phyloP scores from a whole-genome alignment of 2,113 vertebrate species.

The Seriola rivoliana region DNA sequence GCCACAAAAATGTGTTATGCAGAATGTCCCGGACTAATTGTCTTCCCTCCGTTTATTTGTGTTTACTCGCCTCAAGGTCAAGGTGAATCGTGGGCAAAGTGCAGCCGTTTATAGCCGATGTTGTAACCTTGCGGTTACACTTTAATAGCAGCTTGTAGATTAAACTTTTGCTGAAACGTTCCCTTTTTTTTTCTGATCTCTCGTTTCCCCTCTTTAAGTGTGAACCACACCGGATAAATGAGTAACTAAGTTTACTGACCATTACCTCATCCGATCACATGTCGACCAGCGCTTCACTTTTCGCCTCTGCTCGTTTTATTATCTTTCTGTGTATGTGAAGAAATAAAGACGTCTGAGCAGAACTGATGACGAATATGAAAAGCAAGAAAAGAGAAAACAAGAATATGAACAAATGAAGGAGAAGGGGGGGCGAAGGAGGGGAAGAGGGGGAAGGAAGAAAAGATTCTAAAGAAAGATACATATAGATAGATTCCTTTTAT shows the following conservation, averaged over 20 bases:
- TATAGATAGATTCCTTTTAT: slow-evolving; percentile 82
- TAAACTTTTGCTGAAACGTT: slow-evolving; percentile 49
- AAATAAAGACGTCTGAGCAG: slow-evolving; percentile 6
- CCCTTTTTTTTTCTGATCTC: slow-evolving; percentile 8
- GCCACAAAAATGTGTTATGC: not conserved
- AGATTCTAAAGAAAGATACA: slow-evolving; percentile 83
- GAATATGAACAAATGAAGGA: slow-evolving; percentile 49
- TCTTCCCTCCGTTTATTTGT: not conserved
- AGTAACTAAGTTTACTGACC: slow-evolving; percentile 62
- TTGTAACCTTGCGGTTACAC: slow-evolving; percentile 62
- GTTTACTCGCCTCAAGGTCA: slow-evolving; percentile 26
- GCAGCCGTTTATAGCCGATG: slow-evolving; percentile 42
- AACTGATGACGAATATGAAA: slow-evolving; percentile 3
- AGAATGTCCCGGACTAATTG: not conserved
- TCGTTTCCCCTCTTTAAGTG: not conserved
- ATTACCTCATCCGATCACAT: slow-evolving; percentile 14
- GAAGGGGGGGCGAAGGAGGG: slow-evolving; percentile 52
- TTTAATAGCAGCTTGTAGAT: slow-evolving; percentile 52
- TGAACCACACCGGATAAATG: slow-evolving; percentile 58
- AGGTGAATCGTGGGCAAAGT: slow-evolving; percentile 55
- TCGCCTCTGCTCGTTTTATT: not conserved
- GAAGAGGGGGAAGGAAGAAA: slow-evolving; percentile 43
- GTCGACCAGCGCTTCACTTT: slow-evolving; percentile 22
- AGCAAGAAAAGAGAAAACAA: slow-evolving; percentile 37
- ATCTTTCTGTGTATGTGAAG: not conserved